Percentiles rank a stretch among this genome's conserved stretches.
Evolutionary conservation across 2,797 vertebrate species (phyloP).

Genomic region (Buphagus erythrorhynchus): DNA sequence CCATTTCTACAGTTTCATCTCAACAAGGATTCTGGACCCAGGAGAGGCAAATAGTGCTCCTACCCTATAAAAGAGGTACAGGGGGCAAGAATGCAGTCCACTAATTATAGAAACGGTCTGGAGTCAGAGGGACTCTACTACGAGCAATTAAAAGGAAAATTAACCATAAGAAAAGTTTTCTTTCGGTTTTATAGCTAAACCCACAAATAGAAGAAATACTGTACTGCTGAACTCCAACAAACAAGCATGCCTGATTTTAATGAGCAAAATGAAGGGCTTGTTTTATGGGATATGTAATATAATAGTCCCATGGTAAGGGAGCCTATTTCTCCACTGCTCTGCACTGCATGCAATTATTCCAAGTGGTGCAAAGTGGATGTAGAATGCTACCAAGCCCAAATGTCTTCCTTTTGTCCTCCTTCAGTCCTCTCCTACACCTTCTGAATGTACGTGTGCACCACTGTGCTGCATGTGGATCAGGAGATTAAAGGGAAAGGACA

Average conservation of each 20-base stretch:
- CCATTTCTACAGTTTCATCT: background rate
- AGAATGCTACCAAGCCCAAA: background rate
- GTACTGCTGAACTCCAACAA: conserved; percentile 24
- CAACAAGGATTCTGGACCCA: background rate
- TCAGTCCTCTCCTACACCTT: background rate
- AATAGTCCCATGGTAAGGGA: conserved; percentile 41
- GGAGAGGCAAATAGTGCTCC: background rate
- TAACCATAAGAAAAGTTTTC: conserved; percentile 37
- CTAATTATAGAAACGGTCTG: conserved; percentile 9
- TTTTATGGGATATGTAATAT: conserved; percentile 45
- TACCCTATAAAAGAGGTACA: conserved; percentile 14
- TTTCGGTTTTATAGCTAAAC: conserved; percentile 34
- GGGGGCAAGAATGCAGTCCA: background rate
- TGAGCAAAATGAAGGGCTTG: conserved; percentile 40
- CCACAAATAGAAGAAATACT: conserved; percentile 56
- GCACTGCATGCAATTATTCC: background rate
- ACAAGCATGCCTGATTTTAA: conserved; percentile 59
- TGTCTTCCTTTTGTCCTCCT: background rate
- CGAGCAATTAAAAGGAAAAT: conserved; percentile 38
- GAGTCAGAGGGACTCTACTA: conserved; percentile 49
- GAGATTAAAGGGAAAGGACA: background rate
- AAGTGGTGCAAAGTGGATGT: background rate
- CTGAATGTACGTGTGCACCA: background rate
- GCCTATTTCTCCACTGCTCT: background rate
- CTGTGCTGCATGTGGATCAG: rapidly evolving